phyloP scores from a whole-genome alignment of 2,797 vertebrate species.

The Prunella strophiata region DNA sequence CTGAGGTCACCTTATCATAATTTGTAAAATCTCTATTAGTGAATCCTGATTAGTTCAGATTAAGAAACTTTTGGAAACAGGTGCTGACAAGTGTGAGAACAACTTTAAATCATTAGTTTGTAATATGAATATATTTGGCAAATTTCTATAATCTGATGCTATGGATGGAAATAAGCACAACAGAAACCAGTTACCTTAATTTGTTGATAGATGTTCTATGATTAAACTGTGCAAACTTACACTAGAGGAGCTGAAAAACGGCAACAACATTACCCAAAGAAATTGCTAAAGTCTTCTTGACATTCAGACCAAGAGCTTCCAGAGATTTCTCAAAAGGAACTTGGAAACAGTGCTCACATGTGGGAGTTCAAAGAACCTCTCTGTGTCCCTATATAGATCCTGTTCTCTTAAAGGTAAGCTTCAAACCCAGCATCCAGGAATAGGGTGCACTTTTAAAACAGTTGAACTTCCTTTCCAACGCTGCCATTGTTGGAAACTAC shows the following conservation, averaged over 20 bases:
- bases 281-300: not conserved
- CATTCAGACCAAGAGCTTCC: not conserved
- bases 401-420: not conserved
- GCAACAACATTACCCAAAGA: not conserved
- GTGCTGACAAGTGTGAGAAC: not conserved
- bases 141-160: not conserved
- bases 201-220: not conserved
- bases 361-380: not conserved
- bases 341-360: not conserved
- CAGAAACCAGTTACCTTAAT: not conserved
- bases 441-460: not conserved
- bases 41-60: not conserved
- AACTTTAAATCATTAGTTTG: not conserved
- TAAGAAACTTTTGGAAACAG: not conserved
- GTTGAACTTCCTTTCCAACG: not conserved
- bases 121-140: not conserved
- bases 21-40: not conserved
- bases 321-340: not conserved
- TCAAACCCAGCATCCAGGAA: not conserved
- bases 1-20: not conserved
- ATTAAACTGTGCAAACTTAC: not conserved
- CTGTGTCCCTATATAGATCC: not conserved
- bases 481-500: not conserved
- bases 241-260: not conserved
- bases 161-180: not conserved